A percentile compares a stretch with the other conserved stretches of the same genome.
phyloP scores from a whole-genome alignment of 2,888 invertebrate genomes.

The Cerastis rubricosa region DNA sequence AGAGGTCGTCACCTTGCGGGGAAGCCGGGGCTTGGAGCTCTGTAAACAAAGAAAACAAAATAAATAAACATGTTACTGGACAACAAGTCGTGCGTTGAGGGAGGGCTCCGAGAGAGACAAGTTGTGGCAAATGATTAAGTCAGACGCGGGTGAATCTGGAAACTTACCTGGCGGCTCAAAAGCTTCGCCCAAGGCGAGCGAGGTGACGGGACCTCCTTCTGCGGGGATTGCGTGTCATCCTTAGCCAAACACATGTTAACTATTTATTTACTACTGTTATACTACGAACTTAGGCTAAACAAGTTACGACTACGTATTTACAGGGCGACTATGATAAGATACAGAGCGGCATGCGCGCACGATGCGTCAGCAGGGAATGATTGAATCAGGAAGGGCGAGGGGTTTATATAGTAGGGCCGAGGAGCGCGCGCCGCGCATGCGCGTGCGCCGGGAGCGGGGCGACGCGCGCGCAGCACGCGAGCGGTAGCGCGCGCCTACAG shows the following conservation, averaged over 20 bases:
- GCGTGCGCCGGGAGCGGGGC: slow-evolving; percentile 78
- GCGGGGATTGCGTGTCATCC: slow-evolving; percentile 85
- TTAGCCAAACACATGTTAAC: slow-evolving; percentile 90
- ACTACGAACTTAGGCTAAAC: slow-evolving; percentile 80
- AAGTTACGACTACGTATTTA: slow-evolving; percentile 87
- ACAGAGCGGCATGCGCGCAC: slow-evolving; percentile 83
- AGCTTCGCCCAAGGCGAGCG: slow-evolving; percentile 91
- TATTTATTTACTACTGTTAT: slow-evolving; percentile 76
- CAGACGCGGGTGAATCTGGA: slow-evolving; percentile 25
- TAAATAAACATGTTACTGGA: slow-evolving; percentile 51
- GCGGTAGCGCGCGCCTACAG: slow-evolving; percentile 86
- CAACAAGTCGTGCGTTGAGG: slow-evolving; percentile 14
- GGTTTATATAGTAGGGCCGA: slow-evolving; percentile 81
- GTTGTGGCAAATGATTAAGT: slow-evolving; percentile 7
- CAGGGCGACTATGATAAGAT: slow-evolving; percentile 76
- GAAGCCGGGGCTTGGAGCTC: slow-evolving; percentile 90
- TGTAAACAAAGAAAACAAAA: slow-evolving; percentile 81
- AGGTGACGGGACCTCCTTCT: slow-evolving; percentile 85
- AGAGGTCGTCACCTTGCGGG: slow-evolving; percentile 90
- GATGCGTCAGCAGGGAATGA: slow-evolving; percentile 87
- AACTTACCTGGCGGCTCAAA: slow-evolving; percentile 90
- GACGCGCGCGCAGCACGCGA: slow-evolving; percentile 86
- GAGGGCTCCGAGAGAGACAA: slow-evolving; percentile 17
- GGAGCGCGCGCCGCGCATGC: slow-evolving; percentile 69
- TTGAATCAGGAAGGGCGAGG: slow-evolving; percentile 86